A percentile compares a stretch with the other conserved stretches of the same genome.
Evolutionary conservation across 2,113 vertebrate genomes (phyloP).

Genomic region (Narcine bancroftii): DNA sequence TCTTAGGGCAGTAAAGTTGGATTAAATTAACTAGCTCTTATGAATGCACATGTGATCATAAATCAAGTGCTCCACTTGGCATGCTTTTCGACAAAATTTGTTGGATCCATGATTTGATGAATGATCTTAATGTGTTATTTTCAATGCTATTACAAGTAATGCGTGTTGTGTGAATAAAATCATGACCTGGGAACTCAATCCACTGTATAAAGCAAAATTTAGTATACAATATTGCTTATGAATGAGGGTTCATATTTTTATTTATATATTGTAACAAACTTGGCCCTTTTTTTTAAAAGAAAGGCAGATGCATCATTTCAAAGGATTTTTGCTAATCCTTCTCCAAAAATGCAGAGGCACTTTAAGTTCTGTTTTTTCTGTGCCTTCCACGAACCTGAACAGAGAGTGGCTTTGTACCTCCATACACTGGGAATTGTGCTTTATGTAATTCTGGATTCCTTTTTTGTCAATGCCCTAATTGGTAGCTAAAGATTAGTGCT

Average conservation of each 20-base stretch:
- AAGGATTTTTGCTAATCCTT: background rate
- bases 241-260: background rate
- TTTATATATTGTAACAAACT: background rate
- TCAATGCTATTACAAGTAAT: background rate
- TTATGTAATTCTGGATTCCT: background rate
- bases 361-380: background rate
- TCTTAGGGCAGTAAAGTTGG: background rate
- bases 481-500: conserved; percentile 20
- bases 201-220: background rate
- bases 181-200: background rate
- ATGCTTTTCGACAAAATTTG: background rate
- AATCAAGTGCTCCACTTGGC: background rate
- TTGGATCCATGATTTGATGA: background rate
- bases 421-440: background rate
- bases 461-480: conserved; percentile 11
- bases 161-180: background rate
- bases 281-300: background rate
- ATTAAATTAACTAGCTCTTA: background rate
- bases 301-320: background rate
- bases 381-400: background rate
- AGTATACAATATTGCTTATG: background rate
- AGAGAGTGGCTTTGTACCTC: conserved; percentile 3
- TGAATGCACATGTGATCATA: background rate
- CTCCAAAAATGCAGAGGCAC: background rate
- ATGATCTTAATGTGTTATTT: background rate